Evolutionary conservation across 2,113 vertebrate species (phyloP), one percentile per base, ranked within the genome.

Genomic region (Actenoides lindsayi): DNA sequence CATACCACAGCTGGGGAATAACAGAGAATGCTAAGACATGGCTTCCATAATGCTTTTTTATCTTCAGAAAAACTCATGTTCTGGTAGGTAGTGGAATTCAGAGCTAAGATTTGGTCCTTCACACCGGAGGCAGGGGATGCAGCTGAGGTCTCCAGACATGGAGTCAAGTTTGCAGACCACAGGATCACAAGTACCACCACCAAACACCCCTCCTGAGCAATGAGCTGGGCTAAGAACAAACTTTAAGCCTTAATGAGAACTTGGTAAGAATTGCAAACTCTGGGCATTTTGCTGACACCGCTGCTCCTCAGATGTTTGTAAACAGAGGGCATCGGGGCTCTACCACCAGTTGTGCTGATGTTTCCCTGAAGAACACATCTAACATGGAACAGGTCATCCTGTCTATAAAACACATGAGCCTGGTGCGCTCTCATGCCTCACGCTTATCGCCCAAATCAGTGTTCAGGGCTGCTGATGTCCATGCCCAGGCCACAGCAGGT

Each of bases 401-500:
- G 19, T 13, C 37, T 10, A 5, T 33, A 48, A 69, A 76, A 16
- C 12, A 10, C 19, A 9, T 0, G 1, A 81, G 28, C 17, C 57
- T 73, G n/a, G 18, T 50, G 28, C 56, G 82, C 60, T 11, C 62
- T 16, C 75, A 33, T 18, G 41, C 54, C 1, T 1, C 23, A 67
- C 20, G 9, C 44, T 46, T 2, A 6, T 0, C 5, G 16, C 39
- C 51, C 25, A 77, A 42, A 70, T 21, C 41, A 41, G 23, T 2
- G 6, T 20, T 33, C 23, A 16, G 60, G n/a, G 39, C 68, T 65
- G 23, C 10, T 25, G n/a, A 37, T 11, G 37, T 3, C 44, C 33
- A 10, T 3, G 5, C 41, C 41, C n/a, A 25, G 39, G 51, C 33
- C 44, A 27, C 39, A 19, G 63, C 14, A 33, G 31, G 30, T 77